Base-by-base conservation (phyloP, 2,888 invertebrate genomes). In the Pseudococcus jackbeardsleyi region DNA sequence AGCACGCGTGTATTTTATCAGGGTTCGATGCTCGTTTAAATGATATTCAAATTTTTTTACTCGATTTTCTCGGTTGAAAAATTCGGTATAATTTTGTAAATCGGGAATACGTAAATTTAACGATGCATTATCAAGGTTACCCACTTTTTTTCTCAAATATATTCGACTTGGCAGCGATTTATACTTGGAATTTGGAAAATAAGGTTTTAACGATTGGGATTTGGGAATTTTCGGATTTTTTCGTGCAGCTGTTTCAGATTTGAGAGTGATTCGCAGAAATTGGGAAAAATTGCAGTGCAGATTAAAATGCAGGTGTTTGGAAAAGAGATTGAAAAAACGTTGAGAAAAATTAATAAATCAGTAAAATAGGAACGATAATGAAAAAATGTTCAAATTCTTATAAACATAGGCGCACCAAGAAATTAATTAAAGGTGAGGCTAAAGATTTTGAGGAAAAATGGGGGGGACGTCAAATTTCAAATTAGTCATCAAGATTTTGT, bases 41-140 rank as follows among this genome's bases (percentile, higher is more conserved):
- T 22, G 64, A 64, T 19, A 64, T 64, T 17, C n/a, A 11, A 59
- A 64, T 64, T 22, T 64, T 64, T 64, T 64, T 64, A 3, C 7
- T 19, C 19, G 6, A 9, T 64, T 64, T 15, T 4, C 8, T 11
- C 22, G n/a, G n/a, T 59, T 12, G 12, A 64, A 64, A 64, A 64
- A 64, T 22, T 64, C 7, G 64, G 22, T 2, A 22, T 64, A 64
- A 22, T 64, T 64, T 64, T 64, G 1, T 1, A 22, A 64, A 64
- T 64, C 64, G 11, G 11, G 22, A 64, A 22, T 22, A 64, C 7
- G 15, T 64, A 22, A 22, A 64, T 22, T 19, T 64, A 64, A 64
- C 64, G 64, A 64, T 9, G 64, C 22, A 22, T 64, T 22, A 22
- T 64, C 64, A 64, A 64, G 64, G 64, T 64, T 64, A 64, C 64